Conservation (phyloP, 1,140 invertebrate species). For the Palaemon carinicauda region DNA sequence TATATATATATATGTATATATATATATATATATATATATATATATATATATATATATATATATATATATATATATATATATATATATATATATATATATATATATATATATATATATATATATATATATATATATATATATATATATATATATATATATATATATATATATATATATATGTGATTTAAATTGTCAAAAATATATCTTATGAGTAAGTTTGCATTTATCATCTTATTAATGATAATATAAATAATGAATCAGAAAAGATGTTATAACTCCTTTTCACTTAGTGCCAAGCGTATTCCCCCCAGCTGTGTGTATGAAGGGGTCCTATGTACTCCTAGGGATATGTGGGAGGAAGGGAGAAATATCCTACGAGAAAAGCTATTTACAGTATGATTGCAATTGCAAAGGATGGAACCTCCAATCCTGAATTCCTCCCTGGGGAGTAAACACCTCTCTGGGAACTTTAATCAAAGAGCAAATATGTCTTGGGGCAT, state of each 20-base stretch:
- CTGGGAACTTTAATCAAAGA: not conserved
- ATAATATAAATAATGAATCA: too few species aligned
- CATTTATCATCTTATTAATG: not conserved
- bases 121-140: constrained; percentile 13
- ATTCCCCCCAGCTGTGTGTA: too few species aligned
- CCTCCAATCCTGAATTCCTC: too few species aligned
- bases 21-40: constrained; percentile 16
- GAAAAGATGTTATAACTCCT: too few species aligned
- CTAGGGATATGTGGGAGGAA: too few species aligned
- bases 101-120: constrained; percentile 3
- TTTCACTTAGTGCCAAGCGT: too few species aligned
- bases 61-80: not conserved
- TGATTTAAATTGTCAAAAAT: not conserved
- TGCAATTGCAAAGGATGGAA: too few species aligned
- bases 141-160: constrained; percentile 4
- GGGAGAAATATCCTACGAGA: too few species aligned
- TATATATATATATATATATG: too few species aligned
- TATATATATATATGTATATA: constrained; percentile 13
- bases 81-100: constrained; percentile 2
- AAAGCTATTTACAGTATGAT: too few species aligned
- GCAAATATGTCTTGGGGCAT: not conserved
- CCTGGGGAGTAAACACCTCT: too few species aligned
- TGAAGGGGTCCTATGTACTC: too few species aligned
- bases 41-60: constrained; percentile 19
- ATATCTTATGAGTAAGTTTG: not conserved